Evolutionary conservation across 2,113 vertebrate species (phyloP).

Genomic region (Ammodytes dubius): DNA sequence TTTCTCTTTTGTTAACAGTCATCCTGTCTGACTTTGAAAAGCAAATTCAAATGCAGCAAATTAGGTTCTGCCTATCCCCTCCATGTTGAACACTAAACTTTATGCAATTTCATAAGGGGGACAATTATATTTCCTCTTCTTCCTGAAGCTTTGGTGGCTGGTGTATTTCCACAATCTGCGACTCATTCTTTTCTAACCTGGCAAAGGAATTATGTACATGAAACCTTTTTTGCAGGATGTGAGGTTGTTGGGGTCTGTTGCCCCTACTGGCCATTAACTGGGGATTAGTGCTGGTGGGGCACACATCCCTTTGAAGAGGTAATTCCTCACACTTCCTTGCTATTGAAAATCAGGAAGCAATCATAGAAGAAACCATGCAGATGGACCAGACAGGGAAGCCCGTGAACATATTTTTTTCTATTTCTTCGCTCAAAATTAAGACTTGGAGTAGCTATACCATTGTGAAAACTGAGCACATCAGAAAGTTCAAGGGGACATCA

Average conservation of each 20-base stretch:
- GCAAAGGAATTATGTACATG: conserved; percentile 65
- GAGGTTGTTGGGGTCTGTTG: conserved; percentile 75
- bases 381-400: conserved; percentile 60
- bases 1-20: conserved; percentile 9
- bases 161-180: conserved; percentile 35
- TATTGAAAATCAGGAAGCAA: conserved; percentile 80
- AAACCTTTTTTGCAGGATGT: conserved; percentile 66
- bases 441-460: conserved; percentile 32
- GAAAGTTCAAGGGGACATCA: conserved; percentile 47
- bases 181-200: conserved; percentile 40
- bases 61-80: not conserved
- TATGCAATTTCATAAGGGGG: not conserved
- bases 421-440: conserved; percentile 59
- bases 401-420: conserved; percentile 20
- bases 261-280: conserved; percentile 79
- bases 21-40: not conserved
- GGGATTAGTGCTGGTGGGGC: conserved; percentile 83
- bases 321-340: conserved; percentile 75
- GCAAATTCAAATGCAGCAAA: not conserved
- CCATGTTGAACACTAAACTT: not conserved
- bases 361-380: conserved; percentile 70
- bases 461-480: conserved; percentile 51
- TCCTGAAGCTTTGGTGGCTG: not conserved
- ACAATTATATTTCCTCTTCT: not conserved
- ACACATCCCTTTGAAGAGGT: conserved; percentile 77